Percentiles rank a stretch among this genome's conserved stretches.
These are phyloP conservation scores for Cepaea hortensis DNA, from an alignment of 2,888 invertebrate species.

Conservation along the genomic window DNA sequence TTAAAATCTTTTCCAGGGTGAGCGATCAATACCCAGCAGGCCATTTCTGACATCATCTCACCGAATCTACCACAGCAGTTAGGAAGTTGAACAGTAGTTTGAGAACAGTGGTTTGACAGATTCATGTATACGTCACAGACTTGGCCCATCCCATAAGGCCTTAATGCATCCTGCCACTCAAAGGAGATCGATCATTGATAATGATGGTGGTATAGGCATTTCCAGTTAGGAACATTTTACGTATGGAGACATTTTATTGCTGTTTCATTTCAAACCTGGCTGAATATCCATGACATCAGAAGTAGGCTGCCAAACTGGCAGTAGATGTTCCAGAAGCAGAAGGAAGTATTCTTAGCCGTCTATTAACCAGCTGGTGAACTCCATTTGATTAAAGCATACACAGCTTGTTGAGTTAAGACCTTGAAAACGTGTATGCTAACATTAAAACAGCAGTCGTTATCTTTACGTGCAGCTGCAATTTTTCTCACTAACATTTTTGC, in stretches of 20 bases:
- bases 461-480: constrained; percentile 1
- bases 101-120: neutral
- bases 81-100: neutral
- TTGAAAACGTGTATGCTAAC: neutral
- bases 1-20: constrained; percentile 3
- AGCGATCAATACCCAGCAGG: neutral
- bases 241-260: neutral
- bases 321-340: constrained; percentile 4
- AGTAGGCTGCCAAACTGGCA: neutral
- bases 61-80: neutral
- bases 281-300: neutral
- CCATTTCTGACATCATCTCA: neutral
- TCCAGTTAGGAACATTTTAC: neutral
- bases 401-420: neutral
- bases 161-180: neutral
- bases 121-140: neutral
- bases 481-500: neutral
- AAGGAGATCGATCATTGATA: constrained; percentile 9
- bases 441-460: neutral
- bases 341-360: neutral
- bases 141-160: constrained; percentile 27
- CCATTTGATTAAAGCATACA: neutral
- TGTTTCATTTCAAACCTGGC: neutral
- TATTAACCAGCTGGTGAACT: neutral
- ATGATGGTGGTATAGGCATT: neutral